phyloP scores from a whole-genome alignment of 2,888 invertebrate species.

The Hypsopygia costalis region DNA sequence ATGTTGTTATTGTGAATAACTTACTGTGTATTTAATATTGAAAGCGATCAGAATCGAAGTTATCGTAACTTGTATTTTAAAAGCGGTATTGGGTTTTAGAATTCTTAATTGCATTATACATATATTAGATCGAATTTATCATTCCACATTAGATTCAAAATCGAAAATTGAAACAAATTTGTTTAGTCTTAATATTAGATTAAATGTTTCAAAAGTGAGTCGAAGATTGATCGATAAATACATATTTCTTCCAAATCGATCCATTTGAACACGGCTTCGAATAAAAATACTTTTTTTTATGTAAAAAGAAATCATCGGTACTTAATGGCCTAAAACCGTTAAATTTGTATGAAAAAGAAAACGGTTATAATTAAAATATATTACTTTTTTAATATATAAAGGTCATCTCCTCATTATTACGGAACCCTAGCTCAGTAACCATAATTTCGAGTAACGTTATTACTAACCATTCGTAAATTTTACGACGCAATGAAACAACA shows the following conservation, averaged over 20 bases:
- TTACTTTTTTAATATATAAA: not conserved
- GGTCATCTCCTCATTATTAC: too few species aligned
- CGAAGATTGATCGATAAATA: not conserved
- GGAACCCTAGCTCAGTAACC: too few species aligned
- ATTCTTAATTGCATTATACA: not conserved
- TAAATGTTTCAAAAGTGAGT: not conserved
- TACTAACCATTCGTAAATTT: too few species aligned
- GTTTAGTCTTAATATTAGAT: not conserved
- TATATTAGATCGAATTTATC: not conserved
- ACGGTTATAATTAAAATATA: not conserved
- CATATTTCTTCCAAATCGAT: slow-evolving; percentile 4
- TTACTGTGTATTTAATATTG: not conserved
- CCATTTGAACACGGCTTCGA: not conserved
- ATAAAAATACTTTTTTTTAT: not conserved
- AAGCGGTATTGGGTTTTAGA: slow-evolving; percentile 4
- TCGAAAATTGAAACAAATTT: too few species aligned
- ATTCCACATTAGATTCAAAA: not conserved
- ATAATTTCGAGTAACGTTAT: too few species aligned
- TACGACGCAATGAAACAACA: too few species aligned
- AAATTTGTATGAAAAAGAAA: not conserved
- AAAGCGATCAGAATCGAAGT: not conserved
- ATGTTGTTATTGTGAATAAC: not conserved
- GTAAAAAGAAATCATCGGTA: not conserved
- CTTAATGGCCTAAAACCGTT: slow-evolving; percentile 10
- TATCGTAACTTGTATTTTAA: not conserved